Conservation (phyloP, 2,888 invertebrate genomes). For the Drosophila imparisetae region DNA sequence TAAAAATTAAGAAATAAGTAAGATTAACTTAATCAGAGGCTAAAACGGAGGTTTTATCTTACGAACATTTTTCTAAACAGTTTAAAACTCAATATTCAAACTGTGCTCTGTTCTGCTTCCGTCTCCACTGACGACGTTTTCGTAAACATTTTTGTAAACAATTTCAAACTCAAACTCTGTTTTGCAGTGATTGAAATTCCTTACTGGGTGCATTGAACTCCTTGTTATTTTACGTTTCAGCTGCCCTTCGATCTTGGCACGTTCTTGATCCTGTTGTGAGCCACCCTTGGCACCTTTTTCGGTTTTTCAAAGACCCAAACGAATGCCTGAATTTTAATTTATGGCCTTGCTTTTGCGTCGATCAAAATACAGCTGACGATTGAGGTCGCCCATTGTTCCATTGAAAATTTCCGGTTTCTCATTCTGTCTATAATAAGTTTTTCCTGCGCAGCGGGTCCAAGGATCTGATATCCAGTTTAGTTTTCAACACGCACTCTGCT, state of each 20-base stretch:
- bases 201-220: constrained; percentile 57
- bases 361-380: constrained; percentile 60
- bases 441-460: constrained; percentile 5
- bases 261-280: constrained; percentile 51
- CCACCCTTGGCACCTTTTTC: constrained; percentile 35
- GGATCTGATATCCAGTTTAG: constrained; percentile 44
- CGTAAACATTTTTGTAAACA: not conserved
- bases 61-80: not conserved
- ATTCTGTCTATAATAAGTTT: constrained; percentile 8
- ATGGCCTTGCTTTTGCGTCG: constrained; percentile 42
- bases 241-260: constrained; percentile 66
- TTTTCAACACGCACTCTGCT: constrained; percentile 25
- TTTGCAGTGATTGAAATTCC: constrained; percentile 5
- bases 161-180: not conserved
- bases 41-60: not conserved
- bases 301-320: constrained; percentile 12
- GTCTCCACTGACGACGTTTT: not conserved
- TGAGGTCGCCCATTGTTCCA: constrained; percentile 19
- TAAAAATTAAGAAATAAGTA: not conserved
- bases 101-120: not conserved
- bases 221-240: constrained; percentile 26
- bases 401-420: constrained; percentile 20
- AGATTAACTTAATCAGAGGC: not conserved
- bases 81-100: not conserved
- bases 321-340: constrained; percentile 51